phyloP scores from a whole-genome alignment of 2,113 vertebrate genomes.

The Theropithecus gelada region DNA sequence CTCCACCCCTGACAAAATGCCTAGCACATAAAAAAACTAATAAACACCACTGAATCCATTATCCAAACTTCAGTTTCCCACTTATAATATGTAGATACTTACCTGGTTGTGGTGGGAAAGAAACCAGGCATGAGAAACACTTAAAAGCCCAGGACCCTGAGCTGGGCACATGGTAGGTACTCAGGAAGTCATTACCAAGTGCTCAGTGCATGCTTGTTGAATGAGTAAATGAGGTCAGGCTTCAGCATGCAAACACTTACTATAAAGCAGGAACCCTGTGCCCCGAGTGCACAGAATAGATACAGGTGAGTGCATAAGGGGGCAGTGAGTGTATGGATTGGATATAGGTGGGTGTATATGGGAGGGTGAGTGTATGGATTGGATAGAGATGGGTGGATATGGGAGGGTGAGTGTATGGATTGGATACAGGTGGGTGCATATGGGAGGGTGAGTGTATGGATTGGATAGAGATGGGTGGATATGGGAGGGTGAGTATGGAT shows the following conservation, averaged over 20 bases:
- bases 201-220: too few species aligned
- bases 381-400: accelerated
- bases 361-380: neutral
- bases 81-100: neutral
- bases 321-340: neutral
- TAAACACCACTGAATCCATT: neutral
- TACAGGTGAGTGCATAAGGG: too few species aligned
- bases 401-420: neutral
- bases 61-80: neutral
- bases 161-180: accelerated
- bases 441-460: neutral
- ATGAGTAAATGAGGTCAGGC: neutral
- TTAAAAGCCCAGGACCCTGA: accelerated
- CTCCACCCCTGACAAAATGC: neutral
- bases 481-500: neutral
- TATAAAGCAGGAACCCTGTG: accelerated
- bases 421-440: neutral
- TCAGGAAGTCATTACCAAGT: neutral
- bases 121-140: neutral
- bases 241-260: accelerated
- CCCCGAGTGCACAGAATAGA: neutral
- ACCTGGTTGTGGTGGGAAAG: neutral
- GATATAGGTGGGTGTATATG: accelerated
- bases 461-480: accelerated
- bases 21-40: neutral